These are phyloP conservation scores for Caradrina kadenii DNA, from an alignment of 2,888 invertebrate genomes.

Conservation along the genomic window DNA sequence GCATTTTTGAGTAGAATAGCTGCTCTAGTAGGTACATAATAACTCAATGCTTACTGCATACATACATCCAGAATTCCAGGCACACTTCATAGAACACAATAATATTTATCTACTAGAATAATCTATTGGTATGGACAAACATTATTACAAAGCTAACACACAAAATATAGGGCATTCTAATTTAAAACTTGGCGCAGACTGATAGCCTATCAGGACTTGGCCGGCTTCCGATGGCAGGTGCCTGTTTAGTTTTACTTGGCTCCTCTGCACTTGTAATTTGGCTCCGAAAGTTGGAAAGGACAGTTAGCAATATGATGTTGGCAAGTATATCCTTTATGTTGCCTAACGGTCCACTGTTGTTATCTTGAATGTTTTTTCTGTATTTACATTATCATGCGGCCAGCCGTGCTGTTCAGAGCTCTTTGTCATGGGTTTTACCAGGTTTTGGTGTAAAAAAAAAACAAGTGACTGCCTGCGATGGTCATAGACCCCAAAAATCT, in stretches of 20 bases:
- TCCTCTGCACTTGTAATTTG: conserved; percentile 73
- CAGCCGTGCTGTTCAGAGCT: not conserved
- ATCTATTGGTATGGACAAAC: not conserved
- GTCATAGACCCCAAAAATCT: too few species aligned
- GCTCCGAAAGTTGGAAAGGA: conserved; percentile 63
- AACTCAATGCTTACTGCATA: too few species aligned
- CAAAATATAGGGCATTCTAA: conserved; percentile 62
- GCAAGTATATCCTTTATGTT: conserved; percentile 59
- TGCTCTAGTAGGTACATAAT: too few species aligned
- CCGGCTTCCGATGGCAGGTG: conserved; percentile 75
- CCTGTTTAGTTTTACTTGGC: conserved; percentile 74
- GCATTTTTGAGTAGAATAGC: too few species aligned
- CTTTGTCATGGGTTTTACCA: not conserved
- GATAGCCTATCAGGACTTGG: conserved; percentile 69
- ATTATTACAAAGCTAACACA: not conserved
- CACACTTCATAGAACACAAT: too few species aligned
- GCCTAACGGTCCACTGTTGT: conserved; percentile 38
- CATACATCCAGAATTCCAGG: too few species aligned
- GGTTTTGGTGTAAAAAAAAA: not conserved
- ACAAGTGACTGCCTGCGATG: not conserved
- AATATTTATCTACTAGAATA: not conserved
- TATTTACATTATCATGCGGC: conserved; percentile 11
- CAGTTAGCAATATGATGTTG: conserved; percentile 68
- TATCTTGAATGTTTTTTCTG: conserved; percentile 34
- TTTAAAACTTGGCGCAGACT: conserved; percentile 79